A percentile compares a stretch with the other conserved stretches of the same genome.
Evolutionary conservation across 2,113 vertebrate species (phyloP).

Genomic region (Campylomormyrus tamandua): DNA sequence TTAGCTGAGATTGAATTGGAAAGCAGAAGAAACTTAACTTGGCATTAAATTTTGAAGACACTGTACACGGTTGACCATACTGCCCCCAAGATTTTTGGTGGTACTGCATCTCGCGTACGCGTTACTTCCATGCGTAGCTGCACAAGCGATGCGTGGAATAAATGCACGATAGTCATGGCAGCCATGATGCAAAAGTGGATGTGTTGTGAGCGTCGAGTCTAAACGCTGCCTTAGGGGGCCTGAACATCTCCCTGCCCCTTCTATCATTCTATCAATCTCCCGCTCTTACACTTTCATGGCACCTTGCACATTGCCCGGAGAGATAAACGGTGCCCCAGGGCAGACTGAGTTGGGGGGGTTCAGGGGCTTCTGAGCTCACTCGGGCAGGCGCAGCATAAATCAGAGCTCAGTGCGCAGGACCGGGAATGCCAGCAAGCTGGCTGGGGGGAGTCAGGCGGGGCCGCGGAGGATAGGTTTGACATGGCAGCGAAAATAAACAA

Average conservation of each 20-base stretch:
- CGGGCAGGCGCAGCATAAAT: background rate
- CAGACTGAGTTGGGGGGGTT: too few species aligned
- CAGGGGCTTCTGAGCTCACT: background rate
- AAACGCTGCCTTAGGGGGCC: background rate
- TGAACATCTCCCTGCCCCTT: background rate
- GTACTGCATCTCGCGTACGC: background rate
- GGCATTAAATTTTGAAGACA: background rate
- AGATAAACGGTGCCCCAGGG: background rate
- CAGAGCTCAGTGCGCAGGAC: background rate
- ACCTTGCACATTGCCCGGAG: background rate
- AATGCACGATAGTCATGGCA: background rate
- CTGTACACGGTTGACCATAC: background rate
- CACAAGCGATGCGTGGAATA: background rate
- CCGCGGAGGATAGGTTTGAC: background rate
- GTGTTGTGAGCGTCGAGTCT: background rate
- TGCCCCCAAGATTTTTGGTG: background rate
- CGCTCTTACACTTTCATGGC: background rate
- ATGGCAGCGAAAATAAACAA: slow-evolving; percentile 50
- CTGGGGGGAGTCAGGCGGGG: slow-evolving; percentile 3
- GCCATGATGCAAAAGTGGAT: background rate
- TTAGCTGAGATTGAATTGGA: background rate
- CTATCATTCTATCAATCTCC: background rate
- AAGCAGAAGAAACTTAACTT: background rate
- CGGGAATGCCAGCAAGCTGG: background rate
- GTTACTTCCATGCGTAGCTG: background rate